Evolutionary conservation across 2,888 invertebrate species (phyloP).

Genomic region (Pecten maximus): DNA sequence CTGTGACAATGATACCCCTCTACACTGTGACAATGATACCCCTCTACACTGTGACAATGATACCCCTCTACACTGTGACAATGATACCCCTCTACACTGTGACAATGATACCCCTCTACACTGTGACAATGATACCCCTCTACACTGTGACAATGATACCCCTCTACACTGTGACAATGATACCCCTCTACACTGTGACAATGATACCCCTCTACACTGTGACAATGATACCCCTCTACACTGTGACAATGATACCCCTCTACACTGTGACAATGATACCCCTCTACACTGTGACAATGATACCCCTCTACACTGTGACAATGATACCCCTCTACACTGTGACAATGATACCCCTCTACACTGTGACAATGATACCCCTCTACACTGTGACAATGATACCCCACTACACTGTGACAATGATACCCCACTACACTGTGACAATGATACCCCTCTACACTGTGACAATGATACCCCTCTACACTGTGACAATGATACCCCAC

Average conservation of each 20-base stretch:
- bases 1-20: constrained; percentile 35
- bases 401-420: constrained; percentile 37
- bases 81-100: too few species aligned
- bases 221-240: constrained; percentile 36
- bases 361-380: constrained; percentile 35
- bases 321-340: too few species aligned
- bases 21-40: background rate
- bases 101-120: constrained; percentile 36
- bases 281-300: constrained; percentile 37
- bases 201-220: too few species aligned
- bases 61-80: too few species aligned
- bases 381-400: background rate
- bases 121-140: constrained; percentile 35
- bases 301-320: too few species aligned
- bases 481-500: constrained; percentile 35
- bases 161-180: constrained; percentile 37
- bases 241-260: constrained; percentile 35
- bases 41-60: constrained; percentile 37
- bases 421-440: too few species aligned
- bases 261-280: background rate
- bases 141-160: background rate
- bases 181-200: too few species aligned
- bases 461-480: constrained; percentile 36
- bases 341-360: constrained; percentile 36
- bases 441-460: too few species aligned